Percentiles rank a stretch among this genome's conserved stretches.
phyloP scores from a whole-genome alignment of 2,797 vertebrate species.

The Silurus lanzhouensis region DNA sequence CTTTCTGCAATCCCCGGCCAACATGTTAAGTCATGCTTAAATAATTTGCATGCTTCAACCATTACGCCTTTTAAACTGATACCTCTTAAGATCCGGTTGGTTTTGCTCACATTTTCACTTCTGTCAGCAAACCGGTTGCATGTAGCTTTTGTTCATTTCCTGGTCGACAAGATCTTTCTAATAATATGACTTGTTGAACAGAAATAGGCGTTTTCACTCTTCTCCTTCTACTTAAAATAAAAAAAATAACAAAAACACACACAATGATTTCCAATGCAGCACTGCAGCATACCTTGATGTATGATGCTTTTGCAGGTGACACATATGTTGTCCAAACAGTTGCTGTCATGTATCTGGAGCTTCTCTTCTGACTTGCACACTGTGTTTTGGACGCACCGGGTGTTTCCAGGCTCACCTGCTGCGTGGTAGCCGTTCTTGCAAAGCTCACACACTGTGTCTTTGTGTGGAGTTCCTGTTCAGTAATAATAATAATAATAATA shows the following conservation, averaged over 20 bases:
- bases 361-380: constrained; percentile 43
- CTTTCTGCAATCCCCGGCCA: not conserved
- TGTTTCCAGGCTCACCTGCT: not conserved
- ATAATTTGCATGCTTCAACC: not conserved
- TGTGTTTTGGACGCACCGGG: constrained; percentile 57
- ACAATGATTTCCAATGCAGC: not conserved
- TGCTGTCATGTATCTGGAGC: constrained; percentile 57
- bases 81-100: not conserved
- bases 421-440: constrained; percentile 62
- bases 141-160: not conserved
- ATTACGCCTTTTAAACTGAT: not conserved
- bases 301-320: not conserved
- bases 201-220: not conserved
- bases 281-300: constrained; percentile 45
- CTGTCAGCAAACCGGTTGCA: not conserved
- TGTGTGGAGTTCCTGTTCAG: constrained; percentile 55
- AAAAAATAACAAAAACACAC: too few species aligned
- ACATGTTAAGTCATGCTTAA: not conserved
- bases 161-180: not conserved
- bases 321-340: constrained; percentile 69
- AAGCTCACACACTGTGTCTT: constrained; percentile 57
- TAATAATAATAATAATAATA: too few species aligned
- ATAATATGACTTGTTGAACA: not conserved
- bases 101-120: not conserved
- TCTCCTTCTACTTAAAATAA: not conserved